Conservation (phyloP, 2,888 invertebrate species). For the Ormyrus thymus region DNA sequence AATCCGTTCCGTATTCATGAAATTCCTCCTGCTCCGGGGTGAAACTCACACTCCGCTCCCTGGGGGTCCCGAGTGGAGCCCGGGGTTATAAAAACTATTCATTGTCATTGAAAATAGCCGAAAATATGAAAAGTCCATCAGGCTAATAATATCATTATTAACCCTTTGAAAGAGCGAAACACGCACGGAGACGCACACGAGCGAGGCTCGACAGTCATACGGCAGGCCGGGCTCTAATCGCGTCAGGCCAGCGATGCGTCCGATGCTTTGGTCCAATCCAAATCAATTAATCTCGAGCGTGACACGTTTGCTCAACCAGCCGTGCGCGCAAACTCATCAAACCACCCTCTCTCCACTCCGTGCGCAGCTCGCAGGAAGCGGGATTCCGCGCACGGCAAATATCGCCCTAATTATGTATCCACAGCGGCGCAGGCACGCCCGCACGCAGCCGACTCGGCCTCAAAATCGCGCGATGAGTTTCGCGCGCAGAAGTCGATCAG, state of each 20-base stretch:
- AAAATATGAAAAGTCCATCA: constrained; percentile 51
- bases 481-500: constrained; percentile 61
- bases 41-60: not conserved
- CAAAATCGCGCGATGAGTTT: constrained; percentile 50
- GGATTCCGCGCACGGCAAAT: constrained; percentile 45
- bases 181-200: not conserved
- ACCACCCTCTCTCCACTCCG: constrained; percentile 26
- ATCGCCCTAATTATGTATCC: constrained; percentile 56
- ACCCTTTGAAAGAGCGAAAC: constrained; percentile 48
- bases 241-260: constrained; percentile 55
- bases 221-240: constrained; percentile 45
- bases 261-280: constrained; percentile 53
- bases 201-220: not conserved
- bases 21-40: not conserved
- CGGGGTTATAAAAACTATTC: constrained; percentile 31
- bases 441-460: constrained; percentile 13
- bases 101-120: constrained; percentile 43
- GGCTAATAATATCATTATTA: constrained; percentile 50
- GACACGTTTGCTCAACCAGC: constrained; percentile 57
- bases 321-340: constrained; percentile 55
- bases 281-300: constrained; percentile 59
- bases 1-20: constrained; percentile 24
- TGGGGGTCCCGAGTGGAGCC: not conserved
- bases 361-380: constrained; percentile 1
- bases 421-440: not conserved